These are phyloP conservation scores for Onthophagus sagittarius DNA, from an alignment of 2,888 invertebrate genomes.

Conservation along the genomic window DNA sequence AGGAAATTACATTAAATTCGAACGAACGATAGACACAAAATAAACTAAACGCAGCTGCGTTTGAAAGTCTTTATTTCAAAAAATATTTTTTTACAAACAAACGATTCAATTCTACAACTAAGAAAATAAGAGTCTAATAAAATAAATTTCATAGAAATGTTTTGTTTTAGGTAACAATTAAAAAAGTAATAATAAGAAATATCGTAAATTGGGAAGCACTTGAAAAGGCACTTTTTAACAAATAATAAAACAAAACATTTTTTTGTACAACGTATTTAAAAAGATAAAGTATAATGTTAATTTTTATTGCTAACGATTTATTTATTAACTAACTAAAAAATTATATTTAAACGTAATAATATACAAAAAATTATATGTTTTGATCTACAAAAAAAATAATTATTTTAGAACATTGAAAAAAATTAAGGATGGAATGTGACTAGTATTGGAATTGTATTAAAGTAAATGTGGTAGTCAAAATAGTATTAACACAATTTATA, in stretches of 20 bases:
- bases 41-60: neutral
- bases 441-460: neutral
- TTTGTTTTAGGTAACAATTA: neutral
- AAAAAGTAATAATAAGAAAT: neutral
- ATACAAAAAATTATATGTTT: neutral
- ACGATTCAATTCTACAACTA: neutral
- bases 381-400: neutral
- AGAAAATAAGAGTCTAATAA: neutral
- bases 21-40: neutral
- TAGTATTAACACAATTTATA: too few species aligned
- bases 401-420: neutral
- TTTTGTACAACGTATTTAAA: neutral
- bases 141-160: neutral
- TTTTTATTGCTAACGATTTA: neutral
- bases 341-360: neutral
- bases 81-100: neutral
- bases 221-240: neutral
- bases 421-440: neutral
- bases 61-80: neutral
- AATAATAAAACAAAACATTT: neutral
- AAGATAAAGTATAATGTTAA: neutral
- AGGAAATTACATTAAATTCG: slow-evolving; percentile 5
- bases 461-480: too few species aligned
- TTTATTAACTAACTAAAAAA: neutral
- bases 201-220: neutral